Evolutionary conservation across 2,797 vertebrate species (phyloP).

Genomic region (Delichon dasypus): DNA sequence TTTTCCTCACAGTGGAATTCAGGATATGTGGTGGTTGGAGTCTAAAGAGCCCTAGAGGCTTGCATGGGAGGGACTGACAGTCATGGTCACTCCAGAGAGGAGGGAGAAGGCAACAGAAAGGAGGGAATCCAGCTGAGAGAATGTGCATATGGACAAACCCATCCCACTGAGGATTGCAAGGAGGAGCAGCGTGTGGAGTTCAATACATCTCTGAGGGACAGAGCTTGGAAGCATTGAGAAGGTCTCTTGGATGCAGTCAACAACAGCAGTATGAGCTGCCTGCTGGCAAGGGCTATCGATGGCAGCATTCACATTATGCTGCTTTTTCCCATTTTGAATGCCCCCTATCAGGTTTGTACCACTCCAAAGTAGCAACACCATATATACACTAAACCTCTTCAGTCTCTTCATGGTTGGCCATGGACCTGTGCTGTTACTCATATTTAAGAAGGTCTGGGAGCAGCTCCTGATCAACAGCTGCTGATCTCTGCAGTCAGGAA

Average conservation of each 20-base stretch:
- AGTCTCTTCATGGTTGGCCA: not conserved
- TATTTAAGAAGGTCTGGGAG: not conserved
- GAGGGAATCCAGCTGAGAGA: conserved; percentile 2
- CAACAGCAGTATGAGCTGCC: not conserved
- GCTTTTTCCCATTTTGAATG: not conserved
- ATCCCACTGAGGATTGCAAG: not conserved
- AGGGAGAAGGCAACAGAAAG: not conserved
- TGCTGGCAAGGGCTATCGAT: not conserved
- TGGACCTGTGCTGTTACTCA: not conserved
- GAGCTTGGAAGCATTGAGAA: not conserved
- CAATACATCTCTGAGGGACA: not conserved
- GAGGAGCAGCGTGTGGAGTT: not conserved
- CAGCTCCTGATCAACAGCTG: not conserved
- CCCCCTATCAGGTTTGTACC: not conserved
- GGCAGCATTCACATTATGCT: not conserved
- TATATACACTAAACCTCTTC: not conserved
- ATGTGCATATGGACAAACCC: not conserved
- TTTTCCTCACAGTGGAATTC: conserved; percentile 18
- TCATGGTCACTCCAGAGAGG: not conserved
- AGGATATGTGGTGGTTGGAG: not conserved
- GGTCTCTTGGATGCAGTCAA: not conserved
- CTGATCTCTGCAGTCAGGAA: not conserved
- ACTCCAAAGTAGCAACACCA: not conserved
- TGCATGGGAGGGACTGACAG: not conserved
- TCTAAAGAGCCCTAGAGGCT: conserved; percentile 5